These are phyloP conservation scores for Oryzaephilus surinamensis DNA, from an alignment of 1,140 invertebrate genomes.

Conservation along the genomic window DNA sequence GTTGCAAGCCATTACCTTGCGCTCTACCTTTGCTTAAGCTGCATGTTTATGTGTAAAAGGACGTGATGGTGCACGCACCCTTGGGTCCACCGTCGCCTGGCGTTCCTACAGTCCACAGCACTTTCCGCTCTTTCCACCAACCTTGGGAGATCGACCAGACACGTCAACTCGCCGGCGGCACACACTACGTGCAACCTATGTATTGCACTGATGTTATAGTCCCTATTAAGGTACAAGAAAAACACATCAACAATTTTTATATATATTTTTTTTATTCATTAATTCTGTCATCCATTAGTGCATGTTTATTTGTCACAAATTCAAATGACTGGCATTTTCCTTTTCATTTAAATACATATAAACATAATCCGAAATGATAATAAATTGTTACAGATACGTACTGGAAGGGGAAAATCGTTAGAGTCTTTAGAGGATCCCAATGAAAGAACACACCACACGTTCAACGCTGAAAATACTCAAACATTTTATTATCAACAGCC, in stretches of 20 bases:
- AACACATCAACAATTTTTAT: neutral
- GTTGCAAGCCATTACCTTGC: too few species aligned
- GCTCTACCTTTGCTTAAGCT: constrained; percentile 31
- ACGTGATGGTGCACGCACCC: constrained; percentile 37
- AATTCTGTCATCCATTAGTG: neutral
- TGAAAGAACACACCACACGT: constrained; percentile 52
- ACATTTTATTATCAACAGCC: constrained; percentile 41
- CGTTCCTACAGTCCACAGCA: constrained; percentile 38
- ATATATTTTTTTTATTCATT: neutral
- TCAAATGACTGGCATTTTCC: neutral
- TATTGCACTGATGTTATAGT: constrained; percentile 56
- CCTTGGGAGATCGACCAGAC: constrained; percentile 45
- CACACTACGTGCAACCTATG: constrained; percentile 34
- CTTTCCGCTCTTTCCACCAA: constrained; percentile 45
- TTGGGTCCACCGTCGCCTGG: constrained; percentile 32
- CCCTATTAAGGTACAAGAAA: constrained; percentile 52
- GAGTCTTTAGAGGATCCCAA: constrained; percentile 66
- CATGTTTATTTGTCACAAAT: neutral
- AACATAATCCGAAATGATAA: neutral
- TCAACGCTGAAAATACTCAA: constrained; percentile 43
- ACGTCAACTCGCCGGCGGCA: constrained; percentile 35
- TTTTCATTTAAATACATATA: neutral
- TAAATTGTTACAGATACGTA: constrained; percentile 46
- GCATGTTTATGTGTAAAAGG: constrained; percentile 36
- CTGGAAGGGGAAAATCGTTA: constrained; percentile 69